Conservation (phyloP, 2,113 vertebrate species). For the Climacteris rufus region DNA sequence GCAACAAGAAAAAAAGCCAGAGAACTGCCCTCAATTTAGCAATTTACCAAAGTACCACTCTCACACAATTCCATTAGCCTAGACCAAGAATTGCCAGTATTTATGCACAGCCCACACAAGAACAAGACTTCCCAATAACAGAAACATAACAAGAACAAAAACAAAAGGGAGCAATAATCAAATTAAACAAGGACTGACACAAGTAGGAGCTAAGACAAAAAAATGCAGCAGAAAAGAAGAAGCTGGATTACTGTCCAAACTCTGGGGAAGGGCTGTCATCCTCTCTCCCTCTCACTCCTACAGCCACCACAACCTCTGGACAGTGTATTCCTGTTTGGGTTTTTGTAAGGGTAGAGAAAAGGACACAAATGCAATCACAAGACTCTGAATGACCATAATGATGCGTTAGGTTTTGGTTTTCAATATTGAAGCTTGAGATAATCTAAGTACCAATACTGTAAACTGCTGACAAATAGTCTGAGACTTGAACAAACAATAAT, state of each 20-base stretch:
- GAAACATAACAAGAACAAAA: background rate
- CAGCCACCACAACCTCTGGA: background rate
- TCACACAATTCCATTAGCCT: background rate
- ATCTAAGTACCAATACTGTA: background rate
- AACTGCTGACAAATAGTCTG: background rate
- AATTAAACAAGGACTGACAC: background rate
- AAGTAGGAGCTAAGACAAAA: background rate
- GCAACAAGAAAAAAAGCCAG: background rate
- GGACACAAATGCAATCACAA: background rate
- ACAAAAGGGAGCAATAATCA: background rate
- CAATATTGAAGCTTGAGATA: background rate
- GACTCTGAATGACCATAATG: background rate
- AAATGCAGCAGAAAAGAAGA: background rate
- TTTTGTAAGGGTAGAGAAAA: background rate
- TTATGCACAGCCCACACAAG: background rate
- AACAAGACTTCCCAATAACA: background rate
- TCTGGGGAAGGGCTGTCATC: background rate
- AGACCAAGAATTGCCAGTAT: background rate
- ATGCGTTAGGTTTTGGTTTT: background rate
- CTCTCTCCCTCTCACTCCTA: background rate
- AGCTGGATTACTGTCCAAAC: background rate
- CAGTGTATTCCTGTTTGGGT: background rate
- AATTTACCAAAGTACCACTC: background rate
- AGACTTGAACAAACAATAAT: background rate
- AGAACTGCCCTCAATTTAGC: background rate